These are phyloP conservation scores for Pycnonotus jocosus DNA, from an alignment of 2,113 vertebrate species.

Conservation along the genomic window DNA sequence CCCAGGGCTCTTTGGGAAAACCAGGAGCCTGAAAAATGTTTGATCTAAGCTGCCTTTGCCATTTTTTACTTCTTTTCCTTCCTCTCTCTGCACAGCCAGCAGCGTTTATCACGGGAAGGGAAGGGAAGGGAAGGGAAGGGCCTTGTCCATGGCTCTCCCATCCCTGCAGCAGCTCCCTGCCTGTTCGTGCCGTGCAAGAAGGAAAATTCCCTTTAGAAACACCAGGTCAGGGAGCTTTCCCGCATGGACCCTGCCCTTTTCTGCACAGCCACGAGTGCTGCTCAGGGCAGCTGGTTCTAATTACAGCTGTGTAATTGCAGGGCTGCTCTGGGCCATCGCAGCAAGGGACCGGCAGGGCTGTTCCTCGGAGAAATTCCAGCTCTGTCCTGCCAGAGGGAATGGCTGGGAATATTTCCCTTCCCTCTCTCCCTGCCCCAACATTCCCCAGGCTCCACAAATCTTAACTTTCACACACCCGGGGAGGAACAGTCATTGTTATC, in stretches of 20 bases:
- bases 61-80: background rate
- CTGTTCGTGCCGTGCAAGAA: accelerated
- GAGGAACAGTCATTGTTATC: background rate
- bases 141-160: background rate
- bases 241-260: background rate
- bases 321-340: background rate
- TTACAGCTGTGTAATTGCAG: background rate
- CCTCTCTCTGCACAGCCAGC: background rate
- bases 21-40: background rate
- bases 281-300: background rate
- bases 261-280: background rate
- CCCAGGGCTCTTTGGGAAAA: background rate
- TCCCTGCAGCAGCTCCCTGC: accelerated
- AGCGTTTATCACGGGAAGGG: background rate
- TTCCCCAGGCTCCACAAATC: background rate
- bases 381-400: background rate
- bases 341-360: accelerated
- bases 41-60: background rate
- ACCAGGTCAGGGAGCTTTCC: background rate
- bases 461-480: background rate
- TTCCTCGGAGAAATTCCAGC: background rate
- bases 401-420: background rate
- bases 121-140: background rate
- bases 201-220: background rate
- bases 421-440: background rate